These are phyloP conservation scores for Schrankia costaestrigalis DNA, from an alignment of 2,888 invertebrate genomes.

Conservation along the genomic window DNA sequence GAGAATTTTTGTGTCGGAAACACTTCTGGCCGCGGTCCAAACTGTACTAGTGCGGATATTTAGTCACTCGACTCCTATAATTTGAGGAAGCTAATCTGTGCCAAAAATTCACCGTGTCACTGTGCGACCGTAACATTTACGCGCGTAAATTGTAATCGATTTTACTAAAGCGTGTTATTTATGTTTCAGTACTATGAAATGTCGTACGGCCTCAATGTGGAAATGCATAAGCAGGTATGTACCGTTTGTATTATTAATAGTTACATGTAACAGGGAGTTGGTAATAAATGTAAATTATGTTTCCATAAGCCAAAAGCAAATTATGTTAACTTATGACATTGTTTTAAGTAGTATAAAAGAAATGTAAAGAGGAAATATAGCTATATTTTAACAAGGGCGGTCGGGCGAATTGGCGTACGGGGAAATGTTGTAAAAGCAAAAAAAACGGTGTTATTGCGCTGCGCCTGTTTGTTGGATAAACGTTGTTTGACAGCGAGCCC, in stretches of 20 bases:
- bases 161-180: slow-evolving; percentile 62
- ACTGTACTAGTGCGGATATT: slow-evolving; percentile 73
- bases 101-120: slow-evolving; percentile 70
- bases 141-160: slow-evolving; percentile 52
- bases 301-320: slow-evolving; percentile 35
- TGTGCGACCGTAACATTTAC: slow-evolving; percentile 49
- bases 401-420: slow-evolving; percentile 48
- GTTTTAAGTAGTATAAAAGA: slow-evolving; percentile 32
- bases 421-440: slow-evolving; percentile 57
- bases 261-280: neutral
- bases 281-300: neutral
- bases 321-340: slow-evolving; percentile 25
- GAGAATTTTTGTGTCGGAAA: slow-evolving; percentile 78
- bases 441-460: slow-evolving; percentile 68
- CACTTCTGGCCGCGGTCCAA: slow-evolving; percentile 74
- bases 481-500: slow-evolving; percentile 67
- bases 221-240: slow-evolving; percentile 98
- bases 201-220: slow-evolving; percentile 98
- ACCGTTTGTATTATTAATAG: slow-evolving; percentile 15
- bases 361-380: slow-evolving; percentile 44
- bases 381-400: slow-evolving; percentile 43
- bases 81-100: slow-evolving; percentile 75
- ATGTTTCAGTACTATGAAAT: slow-evolving; percentile 97
- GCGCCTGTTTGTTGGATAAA: slow-evolving; percentile 66
- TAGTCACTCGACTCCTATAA: slow-evolving; percentile 74